phyloP scores from a whole-genome alignment of 2,797 vertebrate species.

The Macrochelys suwanniensis region DNA sequence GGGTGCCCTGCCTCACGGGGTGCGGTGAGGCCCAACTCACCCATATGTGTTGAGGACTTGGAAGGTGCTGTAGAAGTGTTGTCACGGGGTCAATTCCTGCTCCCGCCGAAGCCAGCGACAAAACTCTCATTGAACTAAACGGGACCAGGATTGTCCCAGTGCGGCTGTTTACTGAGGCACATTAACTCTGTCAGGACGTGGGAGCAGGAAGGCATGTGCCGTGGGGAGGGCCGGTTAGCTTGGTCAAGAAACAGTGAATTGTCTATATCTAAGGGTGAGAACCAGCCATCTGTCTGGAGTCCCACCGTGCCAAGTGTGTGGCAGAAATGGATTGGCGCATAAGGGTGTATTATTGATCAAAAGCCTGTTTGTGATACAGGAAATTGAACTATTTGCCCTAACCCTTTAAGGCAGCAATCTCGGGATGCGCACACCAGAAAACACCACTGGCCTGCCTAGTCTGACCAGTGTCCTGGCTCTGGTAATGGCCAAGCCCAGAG shows the following conservation, averaged over 20 bases:
- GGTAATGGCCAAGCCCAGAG: neutral
- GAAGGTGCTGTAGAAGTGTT: no score
- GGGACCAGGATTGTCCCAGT: accelerated
- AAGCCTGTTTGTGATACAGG: accelerated
- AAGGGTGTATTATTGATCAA: accelerated
- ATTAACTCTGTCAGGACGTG: neutral
- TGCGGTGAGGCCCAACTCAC: neutral
- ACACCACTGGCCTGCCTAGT: neutral
- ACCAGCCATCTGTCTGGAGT: neutral
- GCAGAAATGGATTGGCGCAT: neutral
- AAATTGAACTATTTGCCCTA: neutral
- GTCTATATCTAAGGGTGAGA: neutral
- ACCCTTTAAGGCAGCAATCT: accelerated
- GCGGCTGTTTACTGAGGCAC: neutral
- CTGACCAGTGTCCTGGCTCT: neutral
- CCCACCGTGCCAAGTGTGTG: neutral
- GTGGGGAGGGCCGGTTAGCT: neutral
- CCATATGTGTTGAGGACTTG: neutral
- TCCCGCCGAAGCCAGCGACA: accelerated
- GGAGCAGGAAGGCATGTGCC: neutral
- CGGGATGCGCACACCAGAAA: accelerated
- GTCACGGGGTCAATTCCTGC: accelerated
- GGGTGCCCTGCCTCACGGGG: neutral
- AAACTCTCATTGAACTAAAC: neutral
- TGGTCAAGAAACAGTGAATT: constrained; percentile 16